These are phyloP conservation scores for Silurus glanis DNA, from an alignment of 2,113 vertebrate species.

Conservation along the genomic window DNA sequence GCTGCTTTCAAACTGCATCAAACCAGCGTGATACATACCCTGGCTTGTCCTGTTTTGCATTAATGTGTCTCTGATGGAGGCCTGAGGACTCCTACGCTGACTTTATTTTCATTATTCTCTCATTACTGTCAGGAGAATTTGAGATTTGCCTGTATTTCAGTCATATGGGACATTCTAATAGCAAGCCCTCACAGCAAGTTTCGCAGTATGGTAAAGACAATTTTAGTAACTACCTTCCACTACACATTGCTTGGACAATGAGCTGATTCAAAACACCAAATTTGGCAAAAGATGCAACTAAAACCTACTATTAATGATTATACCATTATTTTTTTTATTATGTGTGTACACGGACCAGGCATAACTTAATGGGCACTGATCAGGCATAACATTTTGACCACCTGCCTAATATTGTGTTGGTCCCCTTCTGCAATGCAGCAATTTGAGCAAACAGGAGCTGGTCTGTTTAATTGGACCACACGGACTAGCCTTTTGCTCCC, in stretches of 20 bases:
- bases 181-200: background rate
- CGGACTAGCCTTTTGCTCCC: too few relatives aligned
- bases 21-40: background rate
- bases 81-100: slow-evolving; percentile 13
- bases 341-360: background rate
- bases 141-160: slow-evolving; percentile 18
- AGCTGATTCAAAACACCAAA: background rate
- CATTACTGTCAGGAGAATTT: slow-evolving; percentile 39
- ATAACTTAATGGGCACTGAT: too few relatives aligned
- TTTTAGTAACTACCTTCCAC: slow-evolving; percentile 11
- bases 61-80: slow-evolving; percentile 26
- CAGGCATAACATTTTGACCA: too few relatives aligned
- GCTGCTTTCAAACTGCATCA: background rate
- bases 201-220: slow-evolving; percentile 5
- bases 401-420: too few relatives aligned
- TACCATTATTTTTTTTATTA: background rate
- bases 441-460: too few relatives aligned
- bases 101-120: slow-evolving; percentile 37
- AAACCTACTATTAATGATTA: background rate
- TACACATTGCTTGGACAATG: background rate
- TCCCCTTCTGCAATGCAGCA: too few relatives aligned
- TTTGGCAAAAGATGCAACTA: background rate
- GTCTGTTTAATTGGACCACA: too few relatives aligned
- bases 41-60: slow-evolving; percentile 50
- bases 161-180: slow-evolving; percentile 1